Evolutionary conservation across 1,140 invertebrate genomes (phyloP).

Genomic region (Drosophila pectinifera): DNA sequence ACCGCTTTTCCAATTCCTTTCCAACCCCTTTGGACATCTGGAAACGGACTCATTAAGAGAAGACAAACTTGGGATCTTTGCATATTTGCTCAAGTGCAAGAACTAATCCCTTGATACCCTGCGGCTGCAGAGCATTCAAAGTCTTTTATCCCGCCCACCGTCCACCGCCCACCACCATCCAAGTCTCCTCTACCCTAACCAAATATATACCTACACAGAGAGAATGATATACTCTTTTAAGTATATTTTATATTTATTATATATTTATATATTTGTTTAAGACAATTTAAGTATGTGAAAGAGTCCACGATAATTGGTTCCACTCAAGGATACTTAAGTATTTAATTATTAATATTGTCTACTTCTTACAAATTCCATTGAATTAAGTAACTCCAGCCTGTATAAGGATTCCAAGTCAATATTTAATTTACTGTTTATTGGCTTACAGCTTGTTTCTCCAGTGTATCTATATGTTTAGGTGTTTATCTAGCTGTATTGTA

Average conservation of each 20-base stretch:
- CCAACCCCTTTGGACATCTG: neutral
- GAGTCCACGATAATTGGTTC: too few relatives aligned
- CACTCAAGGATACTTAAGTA: too few relatives aligned
- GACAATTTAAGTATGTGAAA: too few relatives aligned
- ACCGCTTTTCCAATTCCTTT: constrained; percentile 16
- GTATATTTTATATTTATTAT: neutral
- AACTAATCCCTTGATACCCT: constrained; percentile 42
- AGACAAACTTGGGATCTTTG: constrained; percentile 55
- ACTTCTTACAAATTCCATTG: too few relatives aligned
- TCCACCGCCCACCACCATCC: constrained; percentile 7
- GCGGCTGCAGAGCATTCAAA: constrained; percentile 51
- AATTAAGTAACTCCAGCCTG: too few relatives aligned
- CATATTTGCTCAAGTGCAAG: constrained; percentile 56
- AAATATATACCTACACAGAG: constrained; percentile 26
- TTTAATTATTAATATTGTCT: neutral
- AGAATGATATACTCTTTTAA: neutral
- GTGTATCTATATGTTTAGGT: constrained; percentile 28
- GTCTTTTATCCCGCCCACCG: constrained; percentile 17
- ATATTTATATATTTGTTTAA: too few relatives aligned
- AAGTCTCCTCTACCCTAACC: constrained; percentile 7
- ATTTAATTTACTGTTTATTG: constrained; percentile 3
- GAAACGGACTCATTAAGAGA: constrained; percentile 48
- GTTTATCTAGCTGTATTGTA: constrained; percentile 53
- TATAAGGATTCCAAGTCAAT: too few relatives aligned
- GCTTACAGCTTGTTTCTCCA: constrained; percentile 12